Base-by-base conservation (phyloP, 1,140 invertebrate genomes). In the Drosophila paulistorum region DNA sequence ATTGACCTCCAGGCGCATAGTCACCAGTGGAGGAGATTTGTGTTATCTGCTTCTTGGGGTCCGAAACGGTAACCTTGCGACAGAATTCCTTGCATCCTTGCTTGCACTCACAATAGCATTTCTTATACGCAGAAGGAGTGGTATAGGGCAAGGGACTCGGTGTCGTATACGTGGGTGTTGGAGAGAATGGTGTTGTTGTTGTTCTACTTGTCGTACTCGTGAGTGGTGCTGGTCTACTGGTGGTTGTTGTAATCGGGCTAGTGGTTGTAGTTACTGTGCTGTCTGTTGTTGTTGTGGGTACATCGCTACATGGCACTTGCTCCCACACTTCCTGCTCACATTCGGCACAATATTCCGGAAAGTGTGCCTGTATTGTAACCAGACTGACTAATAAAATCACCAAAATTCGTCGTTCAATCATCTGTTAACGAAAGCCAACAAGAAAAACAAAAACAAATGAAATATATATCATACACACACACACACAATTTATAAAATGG, bases 241-340 rank as follows among this genome's bases (percentile, higher is more conserved):
- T 39, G 7, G 77, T 76, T 5, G 69, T 59, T 2, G 13, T 10
- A 17, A 10, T 20, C 3, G 65, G 61, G 11, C n/a, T 39, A 11
- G 13, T 13, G 14, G 17, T 41, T 9, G 61, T 33, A 6, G 65
- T 63, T 0, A 51, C 45, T 51, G 66, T 63, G 1, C 3, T 30
- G 1, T 39, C 37, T 13, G 65, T 41, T 0, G 63, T 59, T 3
- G 66, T 74, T 7, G 65, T 79, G 33, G 78, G 72, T 0, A 91
- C 66, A 26, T 90, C 74, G 37, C 71, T 84, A 67, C 90, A 91
- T 0, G 90, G 86, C 62, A 91, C 90, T 55, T 91, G 90, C 20
- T 91, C 86, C 90, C 90, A 91, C 26, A 91, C 76, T 70, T 91
- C 90, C 73, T 91, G 86, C 51, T 91, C 90, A 33, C 90, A 91